Base-by-base conservation (phyloP, 1,140 invertebrate species). In the Leptoteleia sp. region DNA sequence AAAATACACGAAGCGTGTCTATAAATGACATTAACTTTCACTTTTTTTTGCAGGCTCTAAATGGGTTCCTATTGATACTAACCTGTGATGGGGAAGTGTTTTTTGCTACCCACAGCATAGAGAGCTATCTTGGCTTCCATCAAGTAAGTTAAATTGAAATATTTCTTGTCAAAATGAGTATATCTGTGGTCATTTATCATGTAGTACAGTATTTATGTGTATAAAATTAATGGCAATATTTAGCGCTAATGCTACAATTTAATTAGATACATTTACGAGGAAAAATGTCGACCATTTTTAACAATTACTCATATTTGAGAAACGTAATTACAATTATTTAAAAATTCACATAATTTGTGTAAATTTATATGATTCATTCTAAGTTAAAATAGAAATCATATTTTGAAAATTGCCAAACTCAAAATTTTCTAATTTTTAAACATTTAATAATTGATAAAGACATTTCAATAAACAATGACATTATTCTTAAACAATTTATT, bases 91-190 rank as follows among this genome's bases (percentile, higher is more conserved):
- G 98, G 50, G 98, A 99, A 90, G 97, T 99, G 15, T 99, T 99
- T 92, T 99, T 98, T 91, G 97, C 98, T 33, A 99, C 98, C 35
- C 96, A 99, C 91, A 99, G 96, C 89, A 99, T 99, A 87, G 98
- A 99, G 92, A 98, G 96, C 89, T 99, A 99, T 92, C 93, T 99
- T 81, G 98, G 98, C 85, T 99, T 99, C 93, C 98, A 99, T 93
- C 98, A 99, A 95, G 98, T 99, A 92, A 92, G 67, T 80, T 72
- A 67, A 52, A 80, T 72, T 71, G 50, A 57, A 70, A 70, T 64
- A 76, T 68, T 70, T 76, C 64, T 70, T 76, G 55, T 62, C 55
- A 70, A 68, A 76, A 67, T 37, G 37, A 22, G 47, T 61, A 67
- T 76, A 76, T 76, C 52, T 61, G 61, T 16, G 27, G 50, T 57